Base-by-base conservation (phyloP, 2,113 vertebrate genomes). In the Hepsetus odoe region DNA sequence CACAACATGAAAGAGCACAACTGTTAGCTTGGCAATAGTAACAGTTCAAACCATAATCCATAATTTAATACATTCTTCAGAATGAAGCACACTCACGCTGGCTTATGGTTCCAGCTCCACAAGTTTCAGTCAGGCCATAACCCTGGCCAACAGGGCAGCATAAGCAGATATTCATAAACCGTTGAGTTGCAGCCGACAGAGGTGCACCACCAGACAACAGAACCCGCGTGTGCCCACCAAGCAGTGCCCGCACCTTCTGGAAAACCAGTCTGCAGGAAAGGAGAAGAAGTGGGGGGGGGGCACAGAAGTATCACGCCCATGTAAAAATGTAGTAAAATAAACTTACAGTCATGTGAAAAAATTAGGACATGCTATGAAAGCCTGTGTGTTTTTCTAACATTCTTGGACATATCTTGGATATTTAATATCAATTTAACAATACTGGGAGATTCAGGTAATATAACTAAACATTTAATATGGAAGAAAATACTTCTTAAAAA, bases 141-240 rank as follows among this genome's bases (percentile, higher is more conserved):
- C 97, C 97, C 87, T 99, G 97, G 9, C 96, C 96, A 75, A 99
- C 97, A 0, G 96, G 93, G 86, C 97, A 99, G 85, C 97, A 98
- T 74, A 99, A 95, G 53, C 97, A 99, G 80, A 99, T 96, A 44
- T 99, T 99, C 96, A 99, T 99, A 90, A 99, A 99, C 24, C 95
- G 91, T 79, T 99, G 96, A 0, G 97, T 99, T 18, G 93, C 87
- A 0, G 96, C 94, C 0, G 97, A 98, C 2, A 99, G 94, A 0
- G 97, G 97, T 0, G 97, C 97, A 1, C 97, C 97, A 0, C 97
- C 97, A 40, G 96, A 98, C 1, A 99, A 80, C 67, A 99, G 85
- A 6, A 97, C 77, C 1, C 96, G 94, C 0, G 91, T 94, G 55
- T 87, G 95, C 24, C 97, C 96, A 5, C 97, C 97, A 1, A 99